A percentile compares a stretch with the other conserved stretches of the same genome.
Evolutionary conservation across 2,113 vertebrate genomes (phyloP).

Genomic region (Ctenodactylus gundi): DNA sequence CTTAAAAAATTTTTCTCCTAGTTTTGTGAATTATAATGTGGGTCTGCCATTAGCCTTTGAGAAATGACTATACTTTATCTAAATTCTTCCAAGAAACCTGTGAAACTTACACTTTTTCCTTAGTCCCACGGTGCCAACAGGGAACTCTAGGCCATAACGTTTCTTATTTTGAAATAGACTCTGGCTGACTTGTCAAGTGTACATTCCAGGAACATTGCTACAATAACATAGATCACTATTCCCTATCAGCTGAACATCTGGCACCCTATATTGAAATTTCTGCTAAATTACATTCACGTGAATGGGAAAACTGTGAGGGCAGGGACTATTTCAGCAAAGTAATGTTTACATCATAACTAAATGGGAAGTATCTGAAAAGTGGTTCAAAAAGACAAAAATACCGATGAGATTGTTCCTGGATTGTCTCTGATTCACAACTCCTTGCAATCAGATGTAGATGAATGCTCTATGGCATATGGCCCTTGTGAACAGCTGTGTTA

Average conservation of each 20-base stretch:
- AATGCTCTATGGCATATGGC: slow-evolving; percentile 85
- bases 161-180: background rate
- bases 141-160: background rate
- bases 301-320: background rate
- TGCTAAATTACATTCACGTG: background rate
- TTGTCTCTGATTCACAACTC: background rate
- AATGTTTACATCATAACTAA: background rate
- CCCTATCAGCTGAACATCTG: background rate
- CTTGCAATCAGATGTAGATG: slow-evolving; percentile 87
- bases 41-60: background rate
- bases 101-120: background rate
- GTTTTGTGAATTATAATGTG: background rate
- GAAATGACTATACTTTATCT: background rate
- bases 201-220: background rate
- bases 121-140: background rate
- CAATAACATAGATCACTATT: background rate
- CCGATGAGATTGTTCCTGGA: background rate
- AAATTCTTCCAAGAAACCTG: background rate
- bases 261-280: background rate
- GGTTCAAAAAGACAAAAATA: background rate
- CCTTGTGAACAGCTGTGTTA: slow-evolving; percentile 89
- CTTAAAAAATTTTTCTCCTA: background rate
- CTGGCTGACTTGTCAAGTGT: background rate
- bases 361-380: background rate
- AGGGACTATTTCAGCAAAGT: background rate